Evolutionary conservation across 2,113 vertebrate genomes (phyloP), one percentile per base, ranked within the genome.

Genomic region (Pelusios castaneus): DNA sequence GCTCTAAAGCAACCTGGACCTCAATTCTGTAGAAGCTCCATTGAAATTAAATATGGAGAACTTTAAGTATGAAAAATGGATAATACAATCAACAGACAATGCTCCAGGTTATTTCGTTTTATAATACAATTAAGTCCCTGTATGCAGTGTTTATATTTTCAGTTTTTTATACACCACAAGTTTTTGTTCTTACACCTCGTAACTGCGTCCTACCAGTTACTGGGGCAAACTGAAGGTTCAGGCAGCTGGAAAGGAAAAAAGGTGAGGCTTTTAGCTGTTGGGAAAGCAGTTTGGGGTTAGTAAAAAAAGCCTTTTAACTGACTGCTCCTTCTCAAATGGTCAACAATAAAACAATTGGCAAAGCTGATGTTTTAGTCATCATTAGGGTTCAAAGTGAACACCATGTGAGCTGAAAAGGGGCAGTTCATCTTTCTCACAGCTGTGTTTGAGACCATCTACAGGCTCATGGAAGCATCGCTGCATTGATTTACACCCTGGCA

Each of bases 1-100:
- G 58, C 34, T n/a, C 34, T 3, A 29, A 38, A 88, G 34, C 43
- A 84, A 54, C 31, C 56, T 31, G 56, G 43, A 91, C 6, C 8
- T n/a, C n/a, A 80, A 54, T 45, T 49, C 24, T 86, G n/a, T 55
- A 56, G 88, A 81, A 82, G 63, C 25, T 92, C 2, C 0, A 21
- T 14, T 27, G n/a, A 38, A 88, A 55, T 7, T 1, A 76, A 80
- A 54, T 29, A 56, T 14, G 56, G 0, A 5, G 4, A 14, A 77
- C 84, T 43, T n/a, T 38, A 91, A 31, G 31, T 67, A n/a, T 38
- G 24, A 5, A 16, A n/a, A 77, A 38, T 4, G n/a, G 91, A 43
- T 5, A 41, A 41, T 52, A 56, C 9, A 38, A 63, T 13, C 31
- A 49, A 47, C 47, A 76, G 67, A 91, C 6, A 54, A 56, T 0